Evolutionary conservation across 1,140 invertebrate genomes (phyloP), one percentile per base, ranked within the genome.

Genomic region (Drosophila novamexicana): DNA sequence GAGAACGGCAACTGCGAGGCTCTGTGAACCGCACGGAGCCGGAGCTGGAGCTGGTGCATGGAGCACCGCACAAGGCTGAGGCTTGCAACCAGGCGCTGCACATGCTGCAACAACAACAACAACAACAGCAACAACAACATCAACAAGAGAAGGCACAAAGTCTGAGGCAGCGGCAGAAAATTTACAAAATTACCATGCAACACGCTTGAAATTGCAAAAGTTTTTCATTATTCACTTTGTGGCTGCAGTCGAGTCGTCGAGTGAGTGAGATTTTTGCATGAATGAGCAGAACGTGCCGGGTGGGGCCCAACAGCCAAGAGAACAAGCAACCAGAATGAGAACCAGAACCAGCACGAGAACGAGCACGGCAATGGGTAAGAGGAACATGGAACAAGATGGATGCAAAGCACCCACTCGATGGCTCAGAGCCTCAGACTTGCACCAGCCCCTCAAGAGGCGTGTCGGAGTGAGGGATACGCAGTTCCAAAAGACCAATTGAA

Each of bases 221-320:
- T 89, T 89, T 89, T 89, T 89, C 84, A 89, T 89, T 89, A 89
- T 89, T 89, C 84, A 89, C 84, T 90, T 89, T 89, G 84, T 89
- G 84, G 84, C 84, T 89, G 83, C 84, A 89, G 77, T 89, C 80
- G 83, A 88, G 80, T 83, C 83, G 77, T 77, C 84, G 83, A 86
- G 85, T 83, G 83, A 88, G 83, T 89, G 84, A 89, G 83, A 88
- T 88, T 88, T 88, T 88, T 88, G 83, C 83, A 88, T 88, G 83
- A 88, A 88, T 88, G 83, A 88, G 80, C 84, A 77, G 84, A 75
- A 88, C 83, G 83, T 89, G 84, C 80, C 71, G 39, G 14, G 52
- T 36, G 5, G 45, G 36, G 36, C 7, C n/a, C n/a, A 18, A 34
- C 39, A 9, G 39, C 22, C 22, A 29, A 29, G 12, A 40, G 12